Base-by-base conservation (phyloP, 2,113 vertebrate genomes). In the Serilophus lunatus region DNA sequence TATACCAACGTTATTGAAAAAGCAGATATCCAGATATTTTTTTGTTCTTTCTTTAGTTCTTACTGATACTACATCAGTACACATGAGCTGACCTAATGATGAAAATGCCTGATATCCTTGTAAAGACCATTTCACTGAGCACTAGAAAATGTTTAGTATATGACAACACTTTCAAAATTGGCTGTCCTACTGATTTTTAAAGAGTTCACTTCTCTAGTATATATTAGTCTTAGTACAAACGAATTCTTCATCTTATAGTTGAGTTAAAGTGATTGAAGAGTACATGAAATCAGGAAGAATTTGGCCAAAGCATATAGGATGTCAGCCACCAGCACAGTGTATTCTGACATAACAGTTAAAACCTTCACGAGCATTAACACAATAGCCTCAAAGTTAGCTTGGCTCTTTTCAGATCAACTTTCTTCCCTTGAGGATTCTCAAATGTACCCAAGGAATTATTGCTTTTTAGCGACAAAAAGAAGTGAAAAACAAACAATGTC, bases 311-410 rank as follows among this genome's bases (percentile, higher is more conserved):
- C 8, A 69, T 1, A 0, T 24, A 36, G 56, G 18, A 38, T 22
- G 8, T 49, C 68, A 91, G 25, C 38, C 49, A 59, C 26, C 23
- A 83, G 25, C 36, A 80, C 29, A 56, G 51, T 40, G 28, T 76
- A 64, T 68, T 77, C 36, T 91, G n/a, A 83, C 36, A 88, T 45
- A 61, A 14, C 10, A 63, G 26, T 42, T 53, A 84, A 81, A 91
- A 54, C 8, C 20, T 66, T 35, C 38, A 66, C 0, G 0, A 70
- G 23, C 15, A 19, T 25, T 31, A 69, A 23, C 0, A 0, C 14
- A 92, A 80, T 6, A 86, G 14, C 22, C n/a, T 77, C 12, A 36
- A 51, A 76, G 23, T 29, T 69, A 74, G 22, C 9, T 18, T 12
- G 29, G 5, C 13, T 61, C 33, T 85, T 85, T 68, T 69, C 65